phyloP scores from a whole-genome alignment of 2,797 vertebrate species.

The Rhynchotus rufescens region DNA sequence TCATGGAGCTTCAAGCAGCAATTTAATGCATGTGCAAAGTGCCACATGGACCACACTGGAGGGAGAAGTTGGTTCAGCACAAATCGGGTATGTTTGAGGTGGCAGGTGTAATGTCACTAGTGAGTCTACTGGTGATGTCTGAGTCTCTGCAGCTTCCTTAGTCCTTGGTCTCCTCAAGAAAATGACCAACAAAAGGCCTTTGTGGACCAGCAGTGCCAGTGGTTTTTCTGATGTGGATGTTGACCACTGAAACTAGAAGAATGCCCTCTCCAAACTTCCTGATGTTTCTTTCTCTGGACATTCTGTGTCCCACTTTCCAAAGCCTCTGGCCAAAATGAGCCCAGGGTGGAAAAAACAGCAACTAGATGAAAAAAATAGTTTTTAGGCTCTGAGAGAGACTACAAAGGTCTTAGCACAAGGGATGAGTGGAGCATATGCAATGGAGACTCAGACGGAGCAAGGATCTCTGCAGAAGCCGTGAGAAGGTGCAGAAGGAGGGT shows the following conservation, averaged over 20 bases:
- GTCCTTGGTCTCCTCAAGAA: not conserved
- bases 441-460: rapidly evolving
- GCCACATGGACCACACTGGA: not conserved
- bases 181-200: not conserved
- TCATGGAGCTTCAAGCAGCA: not conserved
- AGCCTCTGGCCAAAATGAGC: conserved; percentile 7
- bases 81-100: not conserved
- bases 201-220: not conserved
- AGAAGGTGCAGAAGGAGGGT: not conserved
- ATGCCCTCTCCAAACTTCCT: not conserved
- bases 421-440: rapidly evolving
- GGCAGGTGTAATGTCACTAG: not conserved
- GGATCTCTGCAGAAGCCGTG: not conserved
- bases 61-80: not conserved
- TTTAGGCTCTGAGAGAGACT: not conserved
- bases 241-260: conserved; percentile 18
- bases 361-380: not conserved
- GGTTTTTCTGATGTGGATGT: conserved; percentile 29
- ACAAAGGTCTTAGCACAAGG: not conserved
- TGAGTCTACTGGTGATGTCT: not conserved
- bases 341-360: not conserved
- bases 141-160: not conserved
- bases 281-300: not conserved
- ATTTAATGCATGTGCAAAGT: not conserved
- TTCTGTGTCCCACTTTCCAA: not conserved